A percentile compares a stretch with the other conserved stretches of the same genome.
Evolutionary conservation across 2,888 invertebrate species (phyloP).

Genomic region (Heliconius charithonia): DNA sequence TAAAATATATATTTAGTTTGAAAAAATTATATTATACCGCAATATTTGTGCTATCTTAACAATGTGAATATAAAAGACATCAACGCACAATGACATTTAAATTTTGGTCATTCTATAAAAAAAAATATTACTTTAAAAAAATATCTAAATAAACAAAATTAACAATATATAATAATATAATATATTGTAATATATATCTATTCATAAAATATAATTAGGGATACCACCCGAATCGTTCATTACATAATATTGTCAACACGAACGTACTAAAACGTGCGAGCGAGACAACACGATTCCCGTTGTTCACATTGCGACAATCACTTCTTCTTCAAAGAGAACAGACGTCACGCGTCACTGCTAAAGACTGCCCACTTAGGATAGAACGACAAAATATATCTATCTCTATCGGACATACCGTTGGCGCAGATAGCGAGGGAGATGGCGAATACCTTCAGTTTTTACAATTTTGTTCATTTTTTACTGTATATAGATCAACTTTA

Average conservation of each 20-base stretch:
- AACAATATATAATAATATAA: neutral
- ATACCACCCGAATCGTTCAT: conserved; percentile 53
- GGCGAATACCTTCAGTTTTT: conserved; percentile 57
- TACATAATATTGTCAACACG: conserved; percentile 62
- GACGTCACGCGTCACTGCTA: conserved; percentile 75
- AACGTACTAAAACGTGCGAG: conserved; percentile 65
- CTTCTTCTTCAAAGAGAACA: conserved; percentile 75
- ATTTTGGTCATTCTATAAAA: neutral
- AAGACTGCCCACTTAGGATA: conserved; percentile 74
- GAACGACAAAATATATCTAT: conserved; percentile 55
- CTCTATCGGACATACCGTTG: conserved; percentile 55
- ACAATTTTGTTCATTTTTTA: conserved; percentile 70
- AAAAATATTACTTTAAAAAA: neutral
- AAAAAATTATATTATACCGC: no score
- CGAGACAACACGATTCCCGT: conserved; percentile 61
- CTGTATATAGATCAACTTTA: conserved; percentile 79
- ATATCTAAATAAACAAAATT: neutral
- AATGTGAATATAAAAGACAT: conserved; percentile 51
- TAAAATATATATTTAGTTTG: neutral
- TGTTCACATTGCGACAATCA: conserved; percentile 60
- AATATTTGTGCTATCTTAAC: neutral
- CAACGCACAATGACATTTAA: conserved; percentile 46
- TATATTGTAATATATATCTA: neutral
- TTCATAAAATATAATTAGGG: neutral
- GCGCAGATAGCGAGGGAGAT: conserved; percentile 56